Evolutionary conservation across 2,888 invertebrate species (phyloP), one percentile per base, ranked within the genome.

Genomic region (Plutella xylostella): DNA sequence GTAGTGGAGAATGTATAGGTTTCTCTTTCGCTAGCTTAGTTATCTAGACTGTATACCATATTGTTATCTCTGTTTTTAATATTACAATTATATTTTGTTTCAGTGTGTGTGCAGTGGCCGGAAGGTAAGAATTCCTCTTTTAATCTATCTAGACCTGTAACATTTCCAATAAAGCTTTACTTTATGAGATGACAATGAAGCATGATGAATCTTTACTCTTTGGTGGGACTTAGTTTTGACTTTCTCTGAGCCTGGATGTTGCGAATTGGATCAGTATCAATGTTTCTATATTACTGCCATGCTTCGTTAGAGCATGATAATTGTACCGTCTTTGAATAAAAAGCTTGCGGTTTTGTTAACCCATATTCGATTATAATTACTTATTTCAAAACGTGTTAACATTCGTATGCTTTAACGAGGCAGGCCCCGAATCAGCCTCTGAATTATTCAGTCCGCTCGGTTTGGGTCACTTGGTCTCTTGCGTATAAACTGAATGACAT

Each of bases 21-120:
- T 30, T 30, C 41, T 39, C 14, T 60, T 72, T 65, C 72, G 56
- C 63, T 77, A 74, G 72, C 50, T 22, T 39, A 39, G 39, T 46
- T 18, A 18, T 17, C 14, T 41, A 41, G 28, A 11, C 17, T 41
- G 17, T 30, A 2, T 30, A 18, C 12, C 19, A n/a, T n/a, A n/a
- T n/a, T n/a, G n/a, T 25, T 9, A 9, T 25, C 25, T 25, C 25
- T 25, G 5, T 7, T 25, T 25, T 5, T 25, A 25, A 25, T 25
- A 25, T 25, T 25, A 22, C 14, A 30, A 17, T 42, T 60, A 66
- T 68, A 73, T 72, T 70, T 84, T 90, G 89, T 91, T 88, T 73
- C 92, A 90, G 93, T 94, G 80, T 93, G 93, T 86, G 92, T 94
- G 74, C 94, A 93, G 82, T 94, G 94, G 94, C 93, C 93, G 60